Conservation (phyloP, 2,797 vertebrate species). For the Microctenopoma lineatum region DNA sequence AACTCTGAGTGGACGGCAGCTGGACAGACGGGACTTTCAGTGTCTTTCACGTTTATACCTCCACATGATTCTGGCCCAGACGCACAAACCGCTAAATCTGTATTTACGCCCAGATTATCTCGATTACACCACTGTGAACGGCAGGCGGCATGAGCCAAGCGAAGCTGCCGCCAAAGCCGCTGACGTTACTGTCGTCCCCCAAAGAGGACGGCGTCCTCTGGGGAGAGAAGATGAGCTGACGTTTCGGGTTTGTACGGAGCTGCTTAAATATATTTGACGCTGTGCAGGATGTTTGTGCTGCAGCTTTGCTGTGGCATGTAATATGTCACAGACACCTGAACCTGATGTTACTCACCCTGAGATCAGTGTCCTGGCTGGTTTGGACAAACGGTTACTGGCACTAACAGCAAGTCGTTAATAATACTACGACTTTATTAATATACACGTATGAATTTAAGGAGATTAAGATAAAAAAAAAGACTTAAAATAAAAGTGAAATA, state of each 20-base stretch:
- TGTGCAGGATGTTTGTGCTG: slow-evolving; percentile 32
- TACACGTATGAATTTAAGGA: no score
- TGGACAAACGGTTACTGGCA: neutral
- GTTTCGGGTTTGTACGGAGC: slow-evolving; percentile 66
- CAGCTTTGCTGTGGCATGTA: slow-evolving; percentile 29
- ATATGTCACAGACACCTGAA: slow-evolving; percentile 39
- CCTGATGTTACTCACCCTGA: slow-evolving; percentile 1
- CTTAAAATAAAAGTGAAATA: neutral
- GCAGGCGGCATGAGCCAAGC: slow-evolving; percentile 31
- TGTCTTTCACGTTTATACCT: slow-evolving; percentile 5
- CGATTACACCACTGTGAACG: slow-evolving; percentile 10
- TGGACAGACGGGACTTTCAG: slow-evolving; percentile 11
- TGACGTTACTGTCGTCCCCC: slow-evolving; percentile 2
- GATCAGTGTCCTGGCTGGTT: neutral
- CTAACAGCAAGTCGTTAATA: neutral
- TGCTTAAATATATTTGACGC: slow-evolving; percentile 56
- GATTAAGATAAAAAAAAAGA: no score
- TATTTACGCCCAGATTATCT: slow-evolving; percentile 38
- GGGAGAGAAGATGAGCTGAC: slow-evolving; percentile 69
- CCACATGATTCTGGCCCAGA: slow-evolving; percentile 1
- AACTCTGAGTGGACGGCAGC: slow-evolving; percentile 14
- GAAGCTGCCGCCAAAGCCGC: slow-evolving; percentile 41
- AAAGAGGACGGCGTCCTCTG: slow-evolving; percentile 42
- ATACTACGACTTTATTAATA: no score
- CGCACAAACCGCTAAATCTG: slow-evolving; percentile 1